phyloP scores from a whole-genome alignment of 2,797 vertebrate genomes.

The Rhodeus uyekii region DNA sequence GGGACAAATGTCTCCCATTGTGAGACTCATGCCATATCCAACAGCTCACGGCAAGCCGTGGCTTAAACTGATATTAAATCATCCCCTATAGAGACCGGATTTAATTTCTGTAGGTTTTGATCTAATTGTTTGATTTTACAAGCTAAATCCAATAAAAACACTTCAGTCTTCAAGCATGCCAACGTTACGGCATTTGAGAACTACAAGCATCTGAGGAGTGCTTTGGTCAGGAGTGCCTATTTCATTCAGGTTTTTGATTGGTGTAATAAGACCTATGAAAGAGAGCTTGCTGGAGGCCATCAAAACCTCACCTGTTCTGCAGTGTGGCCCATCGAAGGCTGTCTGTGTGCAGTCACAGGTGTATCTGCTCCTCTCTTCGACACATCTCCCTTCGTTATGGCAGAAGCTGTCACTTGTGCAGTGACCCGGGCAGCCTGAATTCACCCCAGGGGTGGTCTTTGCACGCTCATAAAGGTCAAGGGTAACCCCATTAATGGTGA shows the following conservation, averaged over 20 bases:
- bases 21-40: not conserved
- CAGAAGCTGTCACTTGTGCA: constrained; percentile 83
- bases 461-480: constrained; percentile 84
- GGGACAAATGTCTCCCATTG: not conserved
- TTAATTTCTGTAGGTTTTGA: constrained; percentile 15
- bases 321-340: constrained; percentile 82
- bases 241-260: not conserved
- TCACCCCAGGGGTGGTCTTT: constrained; percentile 79
- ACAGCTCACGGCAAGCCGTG: not conserved
- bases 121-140: constrained; percentile 17
- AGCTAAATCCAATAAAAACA: constrained; percentile 4
- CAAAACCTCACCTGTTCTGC: constrained; percentile 75
- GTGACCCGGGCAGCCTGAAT: constrained; percentile 83
- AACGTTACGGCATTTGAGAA: not conserved
- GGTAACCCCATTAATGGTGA: constrained; percentile 81
- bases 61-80: constrained; percentile 21
- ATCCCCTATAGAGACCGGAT: not conserved
- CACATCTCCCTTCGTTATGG: constrained; percentile 82
- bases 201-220: not conserved
- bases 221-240: not conserved
- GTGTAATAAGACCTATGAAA: not conserved
- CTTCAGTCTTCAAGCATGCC: not conserved
- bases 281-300: not conserved
- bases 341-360: constrained; percentile 82
- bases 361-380: constrained; percentile 83